These are phyloP conservation scores for Lapara coniferarum DNA, from an alignment of 2,888 invertebrate species.

Conservation along the genomic window DNA sequence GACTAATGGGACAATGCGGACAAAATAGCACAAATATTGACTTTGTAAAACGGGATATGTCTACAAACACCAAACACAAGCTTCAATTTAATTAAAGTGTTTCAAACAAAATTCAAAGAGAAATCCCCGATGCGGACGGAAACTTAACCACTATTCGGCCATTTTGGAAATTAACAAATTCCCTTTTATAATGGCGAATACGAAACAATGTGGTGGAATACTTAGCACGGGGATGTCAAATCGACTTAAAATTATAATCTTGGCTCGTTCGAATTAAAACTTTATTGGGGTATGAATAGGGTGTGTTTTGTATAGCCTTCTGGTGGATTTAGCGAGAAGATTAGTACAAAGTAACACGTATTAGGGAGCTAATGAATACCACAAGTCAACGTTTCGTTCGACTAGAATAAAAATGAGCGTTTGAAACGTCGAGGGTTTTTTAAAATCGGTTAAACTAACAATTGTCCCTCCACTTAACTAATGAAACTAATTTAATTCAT, in stretches of 20 bases:
- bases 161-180: slow-evolving; percentile 68
- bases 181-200: slow-evolving; percentile 62
- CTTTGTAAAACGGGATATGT: not conserved
- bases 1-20: not conserved
- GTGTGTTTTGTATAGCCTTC: slow-evolving; percentile 42
- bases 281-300: slow-evolving; percentile 35
- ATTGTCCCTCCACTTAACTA: slow-evolving; percentile 14
- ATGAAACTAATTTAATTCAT: slow-evolving; percentile 8
- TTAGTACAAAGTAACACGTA: slow-evolving; percentile 78
- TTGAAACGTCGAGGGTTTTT: not conserved
- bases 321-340: slow-evolving; percentile 61
- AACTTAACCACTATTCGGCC: slow-evolving; percentile 57
- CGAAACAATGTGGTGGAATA: slow-evolving; percentile 70
- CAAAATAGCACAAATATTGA: not conserved
- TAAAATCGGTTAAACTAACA: slow-evolving; percentile 18
- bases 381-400: slow-evolving; percentile 65
- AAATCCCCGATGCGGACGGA: slow-evolving; percentile 38
- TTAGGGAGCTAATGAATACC: slow-evolving; percentile 78
- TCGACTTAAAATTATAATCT: slow-evolving; percentile 60
- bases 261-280: slow-evolving; percentile 35
- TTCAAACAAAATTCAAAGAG: slow-evolving; percentile 36
- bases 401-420: slow-evolving; percentile 52
- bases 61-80: slow-evolving; percentile 1
- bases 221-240: slow-evolving; percentile 65
- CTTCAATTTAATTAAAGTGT: slow-evolving; percentile 28